A percentile compares a stretch with the other conserved stretches of the same genome.
Conservation (phyloP, 2,113 vertebrate species). For the Paralichthys olivaceus region DNA sequence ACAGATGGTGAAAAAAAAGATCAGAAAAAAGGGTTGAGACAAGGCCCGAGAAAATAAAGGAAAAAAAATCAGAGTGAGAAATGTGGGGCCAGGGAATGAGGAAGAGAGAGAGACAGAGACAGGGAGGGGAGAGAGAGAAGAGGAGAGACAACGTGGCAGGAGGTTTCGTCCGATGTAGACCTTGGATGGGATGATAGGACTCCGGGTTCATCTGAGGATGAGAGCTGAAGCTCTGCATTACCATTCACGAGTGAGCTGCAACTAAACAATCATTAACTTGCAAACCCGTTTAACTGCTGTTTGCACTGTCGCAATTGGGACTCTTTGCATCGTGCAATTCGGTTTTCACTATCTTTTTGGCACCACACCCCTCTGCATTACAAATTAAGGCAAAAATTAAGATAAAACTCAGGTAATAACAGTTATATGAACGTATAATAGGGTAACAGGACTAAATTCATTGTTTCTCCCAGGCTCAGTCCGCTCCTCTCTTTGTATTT, state of each 20-base stretch:
- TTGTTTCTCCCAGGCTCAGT: not conserved
- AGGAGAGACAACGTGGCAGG: conserved; percentile 84
- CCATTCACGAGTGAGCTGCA: conserved; percentile 24
- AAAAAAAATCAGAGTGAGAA: conserved; percentile 37
- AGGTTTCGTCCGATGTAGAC: conserved; percentile 64
- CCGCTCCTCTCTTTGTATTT: conserved; percentile 11
- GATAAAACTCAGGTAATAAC: conserved; percentile 10
- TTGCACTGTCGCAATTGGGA: conserved; percentile 27
- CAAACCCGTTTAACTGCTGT: conserved; percentile 55
- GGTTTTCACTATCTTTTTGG: conserved; percentile 48
- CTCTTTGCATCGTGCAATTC: conserved; percentile 21
- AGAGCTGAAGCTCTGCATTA: conserved; percentile 22
- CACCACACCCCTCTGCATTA: not conserved
- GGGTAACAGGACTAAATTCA: not conserved
- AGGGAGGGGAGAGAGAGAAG: conserved; percentile 37
- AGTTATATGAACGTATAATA: not conserved
- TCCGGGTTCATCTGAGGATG: conserved; percentile 78
- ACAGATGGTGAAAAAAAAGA: not conserved
- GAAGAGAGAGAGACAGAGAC: conserved; percentile 50
- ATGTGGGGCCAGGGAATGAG: conserved; percentile 55
- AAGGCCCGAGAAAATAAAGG: not conserved
- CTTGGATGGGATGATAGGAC: conserved; percentile 54
- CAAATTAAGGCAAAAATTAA: conserved; percentile 23
- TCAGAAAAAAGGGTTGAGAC: conserved; percentile 6
- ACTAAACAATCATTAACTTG: conserved; percentile 69